phyloP scores from a whole-genome alignment of 2,113 vertebrate genomes.

The Hippocampus comes region DNA sequence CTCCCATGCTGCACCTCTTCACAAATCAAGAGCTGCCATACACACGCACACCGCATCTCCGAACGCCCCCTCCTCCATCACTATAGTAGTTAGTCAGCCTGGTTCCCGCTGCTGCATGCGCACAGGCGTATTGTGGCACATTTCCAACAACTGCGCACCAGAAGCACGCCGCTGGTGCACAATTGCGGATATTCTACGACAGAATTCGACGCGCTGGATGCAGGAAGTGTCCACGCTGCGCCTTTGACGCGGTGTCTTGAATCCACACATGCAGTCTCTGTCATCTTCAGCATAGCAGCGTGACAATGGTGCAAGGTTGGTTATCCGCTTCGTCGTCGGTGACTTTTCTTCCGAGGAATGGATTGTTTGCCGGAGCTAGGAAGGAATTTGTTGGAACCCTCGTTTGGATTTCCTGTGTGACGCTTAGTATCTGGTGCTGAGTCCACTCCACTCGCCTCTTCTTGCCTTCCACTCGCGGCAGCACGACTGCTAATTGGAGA shows the following conservation, averaged over 20 bases:
- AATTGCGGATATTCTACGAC: slow-evolving; percentile 14
- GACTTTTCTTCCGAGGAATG: slow-evolving; percentile 47
- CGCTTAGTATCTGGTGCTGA: slow-evolving; percentile 20
- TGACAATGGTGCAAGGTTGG: slow-evolving; percentile 50
- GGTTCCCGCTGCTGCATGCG: slow-evolving; percentile 45
- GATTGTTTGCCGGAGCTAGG: slow-evolving; percentile 13
- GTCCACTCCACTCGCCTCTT: slow-evolving; percentile 27
- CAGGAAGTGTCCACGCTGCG: neutral
- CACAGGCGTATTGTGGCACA: slow-evolving; percentile 43
- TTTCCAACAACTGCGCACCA: slow-evolving; percentile 39
- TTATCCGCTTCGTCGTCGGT: neutral
- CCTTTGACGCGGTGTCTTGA: neutral
- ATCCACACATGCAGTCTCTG: neutral
- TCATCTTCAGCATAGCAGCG: slow-evolving; percentile 18
- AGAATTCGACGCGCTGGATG: neutral
- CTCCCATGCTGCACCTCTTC: slow-evolving; percentile 1
- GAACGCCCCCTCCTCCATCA: slow-evolving; percentile 16
- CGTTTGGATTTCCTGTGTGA: neutral
- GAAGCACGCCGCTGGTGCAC: neutral
- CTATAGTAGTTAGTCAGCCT: slow-evolving; percentile 45
- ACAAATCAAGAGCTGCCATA: slow-evolving; percentile 20
- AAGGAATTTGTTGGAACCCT: neutral
- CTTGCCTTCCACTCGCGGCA: slow-evolving; percentile 34
- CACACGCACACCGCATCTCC: neutral
- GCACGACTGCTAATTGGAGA: slow-evolving; percentile 41